Conservation (phyloP, 2,888 invertebrate genomes). For the Cantharis flavilabris region DNA sequence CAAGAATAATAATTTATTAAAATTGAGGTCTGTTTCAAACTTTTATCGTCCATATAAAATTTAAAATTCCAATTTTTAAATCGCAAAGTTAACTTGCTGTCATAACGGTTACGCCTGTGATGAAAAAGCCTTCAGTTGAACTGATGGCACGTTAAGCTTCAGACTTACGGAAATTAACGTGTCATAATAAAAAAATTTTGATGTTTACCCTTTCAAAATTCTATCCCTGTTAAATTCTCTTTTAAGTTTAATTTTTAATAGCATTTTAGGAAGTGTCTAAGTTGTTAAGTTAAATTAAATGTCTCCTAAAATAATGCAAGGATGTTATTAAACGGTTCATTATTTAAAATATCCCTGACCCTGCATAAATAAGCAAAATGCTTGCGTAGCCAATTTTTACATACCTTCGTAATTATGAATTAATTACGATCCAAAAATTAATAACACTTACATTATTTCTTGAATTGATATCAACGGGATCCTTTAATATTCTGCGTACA, state of each 20-base stretch:
- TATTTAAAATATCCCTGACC: background rate
- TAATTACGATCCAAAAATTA: background rate
- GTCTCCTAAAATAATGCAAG: background rate
- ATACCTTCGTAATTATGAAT: background rate
- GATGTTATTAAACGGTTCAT: background rate
- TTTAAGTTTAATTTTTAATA: background rate
- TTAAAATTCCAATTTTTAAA: background rate
- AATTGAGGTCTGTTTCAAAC: no score
- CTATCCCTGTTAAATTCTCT: background rate
- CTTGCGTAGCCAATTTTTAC: background rate
- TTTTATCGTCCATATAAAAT: no score
- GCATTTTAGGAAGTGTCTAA: background rate
- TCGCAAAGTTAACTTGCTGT: background rate
- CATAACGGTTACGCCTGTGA: background rate
- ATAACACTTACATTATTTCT: conserved; percentile 69
- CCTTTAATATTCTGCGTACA: conserved; percentile 65
- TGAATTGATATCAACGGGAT: conserved; percentile 72
- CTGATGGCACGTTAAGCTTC: background rate
- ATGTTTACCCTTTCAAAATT: background rate
- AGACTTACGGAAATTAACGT: background rate
- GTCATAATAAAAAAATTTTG: background rate
- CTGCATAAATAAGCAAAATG: background rate
- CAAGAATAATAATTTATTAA: no score
- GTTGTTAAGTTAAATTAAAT: background rate
- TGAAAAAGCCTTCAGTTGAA: background rate